Conservation (phyloP, 2,113 vertebrate species). For the Hypomesus transpacificus region DNA sequence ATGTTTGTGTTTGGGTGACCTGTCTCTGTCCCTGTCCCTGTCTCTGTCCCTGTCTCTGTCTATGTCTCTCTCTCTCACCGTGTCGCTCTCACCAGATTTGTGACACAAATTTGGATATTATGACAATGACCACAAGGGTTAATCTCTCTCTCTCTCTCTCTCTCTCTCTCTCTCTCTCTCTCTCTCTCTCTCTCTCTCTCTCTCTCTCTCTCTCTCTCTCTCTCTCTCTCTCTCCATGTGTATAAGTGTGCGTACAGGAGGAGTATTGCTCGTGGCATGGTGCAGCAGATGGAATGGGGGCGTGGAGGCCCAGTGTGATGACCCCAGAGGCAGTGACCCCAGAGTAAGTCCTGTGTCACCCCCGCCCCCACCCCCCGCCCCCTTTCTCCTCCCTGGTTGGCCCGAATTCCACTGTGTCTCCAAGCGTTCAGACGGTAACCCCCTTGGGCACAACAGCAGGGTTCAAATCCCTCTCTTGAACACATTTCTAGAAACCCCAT, state of each 20-base stretch:
- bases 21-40: neutral
- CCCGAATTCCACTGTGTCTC: conserved; percentile 63
- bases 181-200: neutral
- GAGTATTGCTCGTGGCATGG: conserved; percentile 53
- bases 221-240: neutral
- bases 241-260: conserved; percentile 9
- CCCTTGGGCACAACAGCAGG: conserved; percentile 50
- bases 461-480: conserved; percentile 16
- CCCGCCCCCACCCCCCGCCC: too few species aligned
- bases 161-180: neutral
- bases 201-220: neutral
- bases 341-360: conserved; percentile 57
- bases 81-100: conserved; percentile 68
- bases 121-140: conserved; percentile 74
- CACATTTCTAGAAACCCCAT: too few species aligned
- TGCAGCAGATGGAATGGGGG: conserved; percentile 53
- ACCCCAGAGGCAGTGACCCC: conserved; percentile 69
- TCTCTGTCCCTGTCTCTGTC: neutral
- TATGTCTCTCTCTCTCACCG: conserved; percentile 41
- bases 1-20: too few species aligned
- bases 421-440: conserved; percentile 30
- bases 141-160: conserved; percentile 17
- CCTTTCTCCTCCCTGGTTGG: conserved; percentile 24
- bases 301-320: conserved; percentile 38
- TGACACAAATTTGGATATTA: conserved; percentile 78